Percentiles rank a stretch among this genome's conserved stretches.
Evolutionary conservation across 2,888 invertebrate species (phyloP).

Genomic region (Oscheius sp.): DNA sequence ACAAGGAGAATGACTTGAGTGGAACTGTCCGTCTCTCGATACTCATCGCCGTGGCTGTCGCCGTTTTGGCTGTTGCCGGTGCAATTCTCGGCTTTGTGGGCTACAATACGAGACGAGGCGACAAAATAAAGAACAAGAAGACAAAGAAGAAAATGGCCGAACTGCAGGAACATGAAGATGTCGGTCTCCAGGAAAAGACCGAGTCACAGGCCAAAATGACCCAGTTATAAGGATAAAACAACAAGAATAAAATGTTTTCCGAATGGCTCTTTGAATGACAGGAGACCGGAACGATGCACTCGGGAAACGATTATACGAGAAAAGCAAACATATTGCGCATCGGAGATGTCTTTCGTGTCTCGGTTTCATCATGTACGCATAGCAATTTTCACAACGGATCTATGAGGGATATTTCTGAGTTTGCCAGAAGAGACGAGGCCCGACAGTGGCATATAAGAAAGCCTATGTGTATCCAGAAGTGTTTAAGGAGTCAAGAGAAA

Average conservation of each 20-base stretch:
- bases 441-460: neutral
- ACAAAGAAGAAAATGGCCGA: neutral
- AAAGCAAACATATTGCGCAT: constrained; percentile 30
- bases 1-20: neutral
- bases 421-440: neutral
- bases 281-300: constrained; percentile 33
- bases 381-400: neutral
- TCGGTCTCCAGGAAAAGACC: neutral
- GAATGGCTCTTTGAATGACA: neutral
- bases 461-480: neutral
- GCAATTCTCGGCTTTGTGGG: neutral
- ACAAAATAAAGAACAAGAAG: neutral
- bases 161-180: neutral
- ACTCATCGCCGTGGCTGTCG: neutral
- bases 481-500: neutral
- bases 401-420: neutral
- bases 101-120: neutral
- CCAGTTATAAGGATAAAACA: neutral
- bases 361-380: neutral
- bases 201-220: constrained; percentile 2
- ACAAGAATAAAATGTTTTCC: neutral
- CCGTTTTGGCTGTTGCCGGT: neutral
- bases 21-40: neutral
- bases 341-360: constrained; percentile 18
- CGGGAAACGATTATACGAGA: constrained; percentile 32